phyloP scores from a whole-genome alignment of 2,888 invertebrate genomes.

The Luffia ferchaultella region DNA sequence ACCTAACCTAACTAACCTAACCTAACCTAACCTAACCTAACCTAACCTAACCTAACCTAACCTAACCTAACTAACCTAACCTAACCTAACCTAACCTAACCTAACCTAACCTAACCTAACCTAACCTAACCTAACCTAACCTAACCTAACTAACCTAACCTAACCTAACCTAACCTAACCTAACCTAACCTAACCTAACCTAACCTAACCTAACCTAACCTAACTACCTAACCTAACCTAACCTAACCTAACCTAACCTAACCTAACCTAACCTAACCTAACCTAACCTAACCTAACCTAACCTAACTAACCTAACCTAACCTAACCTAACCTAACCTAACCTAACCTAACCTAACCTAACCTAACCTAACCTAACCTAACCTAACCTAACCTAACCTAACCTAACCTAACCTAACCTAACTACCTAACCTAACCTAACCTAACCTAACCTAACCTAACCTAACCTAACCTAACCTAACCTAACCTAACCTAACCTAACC shows the following conservation, averaged over 20 bases:
- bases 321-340: slow-evolving; percentile 8
- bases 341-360: slow-evolving; percentile 7
- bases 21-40: slow-evolving; percentile 11
- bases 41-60: slow-evolving; percentile 12
- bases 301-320: slow-evolving; percentile 11
- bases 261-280: slow-evolving; percentile 6
- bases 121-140: slow-evolving; percentile 11
- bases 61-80: slow-evolving; percentile 9
- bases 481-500: slow-evolving; percentile 13
- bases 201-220: slow-evolving; percentile 11
- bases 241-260: slow-evolving; percentile 7
- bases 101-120: slow-evolving; percentile 8
- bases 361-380: slow-evolving; percentile 7
- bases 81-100: slow-evolving; percentile 11
- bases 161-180: slow-evolving; percentile 11
- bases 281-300: slow-evolving; percentile 7
- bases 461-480: slow-evolving; percentile 11
- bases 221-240: slow-evolving; percentile 3
- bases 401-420: slow-evolving; percentile 8
- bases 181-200: slow-evolving; percentile 12
- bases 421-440: slow-evolving; percentile 8
- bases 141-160: slow-evolving; percentile 12
- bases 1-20: slow-evolving; percentile 9
- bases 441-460: slow-evolving; percentile 11
- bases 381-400: slow-evolving; percentile 6